Evolutionary conservation across 2,888 invertebrate species (phyloP).

Genomic region (Pimpla rufipes): DNA sequence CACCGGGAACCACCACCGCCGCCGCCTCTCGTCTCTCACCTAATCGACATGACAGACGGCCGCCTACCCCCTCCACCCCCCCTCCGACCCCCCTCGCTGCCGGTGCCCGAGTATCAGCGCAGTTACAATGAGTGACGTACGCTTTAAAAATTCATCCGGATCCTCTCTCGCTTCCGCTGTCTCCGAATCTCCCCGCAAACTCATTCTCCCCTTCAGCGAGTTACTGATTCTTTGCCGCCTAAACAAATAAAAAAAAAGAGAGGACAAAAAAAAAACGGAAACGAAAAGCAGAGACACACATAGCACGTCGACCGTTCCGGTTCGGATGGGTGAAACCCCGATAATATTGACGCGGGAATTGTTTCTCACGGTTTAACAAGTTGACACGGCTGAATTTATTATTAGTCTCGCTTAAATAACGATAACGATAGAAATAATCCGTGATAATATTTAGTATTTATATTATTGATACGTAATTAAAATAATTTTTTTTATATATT

Average conservation of each 20-base stretch:
- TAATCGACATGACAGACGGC: slow-evolving; percentile 80
- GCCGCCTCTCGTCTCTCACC: slow-evolving; percentile 71
- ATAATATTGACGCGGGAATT: background rate
- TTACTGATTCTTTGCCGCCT: slow-evolving; percentile 36
- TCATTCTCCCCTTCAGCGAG: slow-evolving; percentile 47
- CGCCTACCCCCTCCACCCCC: slow-evolving; percentile 61
- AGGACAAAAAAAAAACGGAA: no score
- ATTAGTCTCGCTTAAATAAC: no score
- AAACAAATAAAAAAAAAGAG: slow-evolving; percentile 15
- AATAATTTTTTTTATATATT: no score
- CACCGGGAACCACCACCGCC: slow-evolving; percentile 24
- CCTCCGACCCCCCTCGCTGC: background rate
- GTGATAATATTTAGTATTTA: no score
- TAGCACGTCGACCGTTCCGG: no score
- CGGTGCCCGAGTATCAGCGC: slow-evolving; percentile 74
- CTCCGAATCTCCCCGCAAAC: background rate
- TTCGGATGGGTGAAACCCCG: background rate
- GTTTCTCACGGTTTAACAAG: no score
- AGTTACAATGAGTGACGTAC: slow-evolving; percentile 80
- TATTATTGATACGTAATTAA: no score
- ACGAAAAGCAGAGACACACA: no score
- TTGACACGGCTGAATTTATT: no score
- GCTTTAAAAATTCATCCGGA: slow-evolving; percentile 77
- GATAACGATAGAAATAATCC: background rate
- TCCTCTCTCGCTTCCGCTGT: slow-evolving; percentile 44